Evolutionary conservation across 2,888 invertebrate genomes (phyloP), one percentile per base, ranked within the genome.

Genomic region (Melolontha melolontha): DNA sequence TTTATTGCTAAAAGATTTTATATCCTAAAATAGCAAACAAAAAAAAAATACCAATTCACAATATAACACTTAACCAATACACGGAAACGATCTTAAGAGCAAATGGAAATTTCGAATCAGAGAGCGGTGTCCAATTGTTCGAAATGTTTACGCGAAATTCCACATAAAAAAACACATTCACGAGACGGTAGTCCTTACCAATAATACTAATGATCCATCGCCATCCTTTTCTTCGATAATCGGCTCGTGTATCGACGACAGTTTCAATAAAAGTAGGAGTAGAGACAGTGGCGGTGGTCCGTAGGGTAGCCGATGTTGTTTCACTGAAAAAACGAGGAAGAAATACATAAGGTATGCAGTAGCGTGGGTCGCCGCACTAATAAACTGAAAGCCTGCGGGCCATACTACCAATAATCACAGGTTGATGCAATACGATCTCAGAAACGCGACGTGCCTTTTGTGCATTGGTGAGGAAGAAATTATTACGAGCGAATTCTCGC

Each of bases 351-450:
- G 34, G 65, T 70, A 67, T 67, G 70, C 67, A 68, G 70, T 66
- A 68, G 70, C 70, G 70, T 70, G 68, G 70, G 70, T 63, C 63
- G 70, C 52, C 57, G 62, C 44, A 68, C 63, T 55, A 55, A 65
- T 65, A 39, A 52, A 68, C 12, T 10, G 47, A 29, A 44, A 12
- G 57, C 59, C 67, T 64, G 64, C 67, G 65, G 42, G 62, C 54
- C 63, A 29, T 44, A 52, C 47, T 54, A 54, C 54, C 22, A 54
- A 49, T 69, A 71, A 70, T 71, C 63, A 71, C 67, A 67, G 65
- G 71, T 69, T 67, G 69, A 67, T 57, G 57, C 57, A 57, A 57
- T 57, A 27, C 42, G 57, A 57, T 41, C 41, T 41, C 55, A 57
- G 41, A 57, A 50, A 57, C 42, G 22, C 29, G 57, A 44, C 27